These are phyloP conservation scores for Centruroides vittatus DNA, from an alignment of 1,140 invertebrate genomes.

Conservation along the genomic window DNA sequence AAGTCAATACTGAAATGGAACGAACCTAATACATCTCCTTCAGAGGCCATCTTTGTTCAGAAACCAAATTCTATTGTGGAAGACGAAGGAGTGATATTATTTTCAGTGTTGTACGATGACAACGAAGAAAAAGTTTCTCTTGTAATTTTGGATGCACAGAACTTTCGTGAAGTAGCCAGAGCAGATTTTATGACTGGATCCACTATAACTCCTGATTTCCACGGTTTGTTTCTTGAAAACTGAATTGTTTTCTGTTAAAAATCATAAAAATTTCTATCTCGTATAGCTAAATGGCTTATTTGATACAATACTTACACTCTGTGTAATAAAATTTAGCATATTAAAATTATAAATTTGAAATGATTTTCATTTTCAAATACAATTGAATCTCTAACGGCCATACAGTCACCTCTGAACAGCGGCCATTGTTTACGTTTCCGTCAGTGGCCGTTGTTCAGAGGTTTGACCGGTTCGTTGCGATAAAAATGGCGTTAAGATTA, in stretches of 20 bases:
- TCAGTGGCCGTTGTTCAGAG: too few relatives aligned
- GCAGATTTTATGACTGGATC: slow-evolving; percentile 43
- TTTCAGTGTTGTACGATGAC: slow-evolving; percentile 46
- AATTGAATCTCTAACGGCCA: too few relatives aligned
- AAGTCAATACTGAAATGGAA: slow-evolving; percentile 53
- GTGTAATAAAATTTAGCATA: too few relatives aligned
- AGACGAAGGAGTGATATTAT: slow-evolving; percentile 47
- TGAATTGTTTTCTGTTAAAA: background rate
- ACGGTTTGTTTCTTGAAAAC: slow-evolving; percentile 19
- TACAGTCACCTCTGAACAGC: too few relatives aligned
- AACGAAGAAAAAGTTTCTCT: slow-evolving; percentile 45
- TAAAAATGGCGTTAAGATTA: too few relatives aligned
- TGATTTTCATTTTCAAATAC: too few relatives aligned
- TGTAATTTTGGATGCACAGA: slow-evolving; percentile 49
- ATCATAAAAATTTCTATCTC: too few relatives aligned
- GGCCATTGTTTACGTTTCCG: too few relatives aligned
- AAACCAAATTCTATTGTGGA: slow-evolving; percentile 38
- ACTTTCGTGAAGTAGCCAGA: slow-evolving; percentile 48
- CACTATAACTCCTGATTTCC: slow-evolving; percentile 21
- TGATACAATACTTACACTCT: too few relatives aligned
- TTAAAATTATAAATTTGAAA: too few relatives aligned
- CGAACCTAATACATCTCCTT: slow-evolving; percentile 57
- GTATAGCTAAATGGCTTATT: too few relatives aligned
- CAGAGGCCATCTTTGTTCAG: slow-evolving; percentile 73
- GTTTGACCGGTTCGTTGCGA: too few relatives aligned